Conservation (phyloP, 2,888 invertebrate species). For the Rosalia funebris region DNA sequence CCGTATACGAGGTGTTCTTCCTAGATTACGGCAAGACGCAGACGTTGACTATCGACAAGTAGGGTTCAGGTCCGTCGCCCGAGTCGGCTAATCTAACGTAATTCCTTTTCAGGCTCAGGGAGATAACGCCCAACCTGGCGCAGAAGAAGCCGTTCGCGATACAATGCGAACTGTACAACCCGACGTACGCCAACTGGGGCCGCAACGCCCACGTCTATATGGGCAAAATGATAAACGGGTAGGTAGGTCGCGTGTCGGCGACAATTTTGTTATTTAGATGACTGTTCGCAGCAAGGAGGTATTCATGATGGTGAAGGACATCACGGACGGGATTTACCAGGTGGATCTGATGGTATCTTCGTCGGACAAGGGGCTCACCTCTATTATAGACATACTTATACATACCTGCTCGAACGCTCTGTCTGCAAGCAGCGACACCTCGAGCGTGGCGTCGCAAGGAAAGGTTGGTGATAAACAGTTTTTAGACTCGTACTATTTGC, state of each 20-base stretch:
- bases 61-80: conserved; percentile 46
- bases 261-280: too few species aligned
- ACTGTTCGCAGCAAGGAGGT: conserved; percentile 51
- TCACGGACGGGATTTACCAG: conserved; percentile 50
- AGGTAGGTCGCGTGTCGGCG: too few species aligned
- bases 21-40: conserved; percentile 74
- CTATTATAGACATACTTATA: conserved; percentile 63
- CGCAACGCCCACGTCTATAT: conserved; percentile 68
- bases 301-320: conserved; percentile 53
- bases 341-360: conserved; percentile 63
- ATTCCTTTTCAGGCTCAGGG: conserved; percentile 63
- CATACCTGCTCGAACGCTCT: conserved; percentile 44
- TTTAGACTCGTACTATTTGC: too few species aligned
- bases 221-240: conserved; percentile 72
- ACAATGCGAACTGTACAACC: conserved; percentile 71
- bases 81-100: too few species aligned
- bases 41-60: conserved; percentile 66
- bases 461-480: conserved; percentile 10
- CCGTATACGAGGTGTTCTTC: conserved; percentile 68
- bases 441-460: conserved; percentile 10
- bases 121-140: conserved; percentile 64
- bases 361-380: conserved; percentile 56
- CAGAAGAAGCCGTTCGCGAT: conserved; percentile 67
- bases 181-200: conserved; percentile 66
- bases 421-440: conserved; percentile 32